phyloP scores from a whole-genome alignment of 2,888 invertebrate genomes.

The Tupiocoris notatus region DNA sequence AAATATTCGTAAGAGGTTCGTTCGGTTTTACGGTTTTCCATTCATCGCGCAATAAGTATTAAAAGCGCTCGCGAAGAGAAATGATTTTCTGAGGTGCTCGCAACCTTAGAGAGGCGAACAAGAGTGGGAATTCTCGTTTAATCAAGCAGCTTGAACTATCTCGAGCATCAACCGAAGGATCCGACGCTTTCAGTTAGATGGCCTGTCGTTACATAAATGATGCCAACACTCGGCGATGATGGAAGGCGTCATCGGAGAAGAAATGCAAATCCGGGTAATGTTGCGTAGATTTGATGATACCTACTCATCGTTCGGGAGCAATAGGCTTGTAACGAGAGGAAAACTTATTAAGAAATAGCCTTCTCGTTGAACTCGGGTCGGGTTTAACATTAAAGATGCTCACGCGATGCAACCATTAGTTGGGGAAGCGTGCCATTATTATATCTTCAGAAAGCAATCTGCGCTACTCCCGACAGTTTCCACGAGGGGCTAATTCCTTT shows the following conservation, averaged over 20 bases:
- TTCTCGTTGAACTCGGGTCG: not conserved
- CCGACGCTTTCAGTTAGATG: not conserved
- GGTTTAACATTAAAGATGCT: conserved; percentile 17
- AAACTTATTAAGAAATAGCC: conserved; percentile 21
- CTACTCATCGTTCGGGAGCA: not conserved
- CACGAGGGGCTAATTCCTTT: conserved; percentile 5
- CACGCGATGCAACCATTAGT: conserved; percentile 23
- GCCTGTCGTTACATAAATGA: not conserved
- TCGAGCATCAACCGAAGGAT: not conserved
- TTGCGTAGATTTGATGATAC: not conserved
- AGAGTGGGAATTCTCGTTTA: not conserved
- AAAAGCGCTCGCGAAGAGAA: no score
- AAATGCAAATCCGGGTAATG: not conserved
- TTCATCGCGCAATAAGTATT: no score
- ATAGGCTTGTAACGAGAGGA: not conserved
- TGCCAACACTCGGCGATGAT: not conserved
- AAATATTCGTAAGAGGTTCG: no score
- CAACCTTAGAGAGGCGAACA: not conserved
- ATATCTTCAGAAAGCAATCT: conserved; percentile 32
- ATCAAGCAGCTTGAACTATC: not conserved
- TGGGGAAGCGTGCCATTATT: conserved; percentile 22
- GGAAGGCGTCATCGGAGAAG: not conserved
- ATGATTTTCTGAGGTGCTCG: not conserved
- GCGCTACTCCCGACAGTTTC: not conserved
- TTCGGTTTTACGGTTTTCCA: no score